Base-by-base conservation (phyloP, 2,888 invertebrate species). In the Cyclophora punctaria region DNA sequence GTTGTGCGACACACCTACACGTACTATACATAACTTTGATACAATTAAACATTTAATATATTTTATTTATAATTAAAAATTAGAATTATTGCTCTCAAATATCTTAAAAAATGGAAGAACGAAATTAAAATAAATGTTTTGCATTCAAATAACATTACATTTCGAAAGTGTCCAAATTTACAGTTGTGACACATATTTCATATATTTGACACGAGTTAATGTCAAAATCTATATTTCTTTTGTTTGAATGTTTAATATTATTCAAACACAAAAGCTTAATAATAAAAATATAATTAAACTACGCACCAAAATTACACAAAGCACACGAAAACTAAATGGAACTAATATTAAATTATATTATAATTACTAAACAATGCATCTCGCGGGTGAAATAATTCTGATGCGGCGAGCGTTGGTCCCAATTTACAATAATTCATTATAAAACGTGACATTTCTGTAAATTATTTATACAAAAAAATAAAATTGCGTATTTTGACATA, bases 21-120 rank as follows among this genome's bases (percentile, higher is more conserved):
- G 37, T 37, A 4, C 4, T 5, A 37, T 37, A 37, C 37, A 37
- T 5, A 37, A 37, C 43, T 5, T 43, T 43, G 80, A 78, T 80
- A 73, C 55, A 75, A 69, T 72, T 73, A 69, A 65, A 20, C 20
- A 20, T 71, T 71, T 70, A 69, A 57, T 57, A 71, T 66, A 73
- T 73, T 20, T 20, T 43, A 43, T 7, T 43, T 43, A 43, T 7
- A 43, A 43, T 43, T 43, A 43, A 43, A 43, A 7, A 4, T 43
- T 43, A 20, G 20, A 5, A 44, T 82, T 84, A 84, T 85, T 84
- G 84, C 83, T 84, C 74, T 70, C 56, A 68, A 72, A 79, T 75
- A 75, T 75, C 75, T 67, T 56, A 66, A 71, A 54, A 48, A 70
- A 66, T 74, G 82, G 81, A 81, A 82, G 78, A 82, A 70, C 79